phyloP scores from a whole-genome alignment of 2,888 invertebrate genomes.

The Chrysolina haemoptera region DNA sequence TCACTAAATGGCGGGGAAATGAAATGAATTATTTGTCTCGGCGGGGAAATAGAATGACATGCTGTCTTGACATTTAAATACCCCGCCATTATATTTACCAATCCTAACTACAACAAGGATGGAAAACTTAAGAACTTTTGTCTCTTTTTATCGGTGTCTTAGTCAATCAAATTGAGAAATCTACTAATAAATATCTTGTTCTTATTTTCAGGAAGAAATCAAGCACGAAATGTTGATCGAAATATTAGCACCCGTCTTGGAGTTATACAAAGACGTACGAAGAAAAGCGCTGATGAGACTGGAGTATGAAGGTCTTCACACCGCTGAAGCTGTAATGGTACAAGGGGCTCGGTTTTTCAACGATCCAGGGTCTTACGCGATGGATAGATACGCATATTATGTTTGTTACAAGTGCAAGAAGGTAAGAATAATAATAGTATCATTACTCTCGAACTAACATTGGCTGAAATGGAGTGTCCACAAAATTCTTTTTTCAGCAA shows the following conservation, averaged over 20 bases:
- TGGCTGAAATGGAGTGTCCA: too few relatives aligned
- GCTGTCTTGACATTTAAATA: too few relatives aligned
- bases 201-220: conserved; percentile 78
- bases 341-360: conserved; percentile 80
- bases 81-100: too few relatives aligned
- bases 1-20: too few relatives aligned
- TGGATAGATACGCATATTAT: conserved; percentile 98
- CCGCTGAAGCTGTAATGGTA: conserved; percentile 78
- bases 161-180: too few relatives aligned
- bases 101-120: too few relatives aligned
- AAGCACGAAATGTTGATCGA: conserved; percentile 86
- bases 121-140: too few relatives aligned
- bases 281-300: conserved; percentile 95
- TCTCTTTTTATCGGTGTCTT: too few relatives aligned
- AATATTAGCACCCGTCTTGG: conserved; percentile 84
- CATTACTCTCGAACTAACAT: neutral
- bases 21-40: too few relatives aligned
- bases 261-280: conserved; percentile 89
- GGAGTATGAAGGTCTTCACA: conserved; percentile 94
- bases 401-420: conserved; percentile 96
- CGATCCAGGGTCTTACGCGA: conserved; percentile 91
- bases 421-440: conserved; percentile 65
- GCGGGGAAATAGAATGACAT: too few relatives aligned
- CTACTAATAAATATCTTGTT: neutral
- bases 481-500: too few relatives aligned